Evolutionary conservation across 2,113 vertebrate species (phyloP).

Genomic region (Antennarius striatus): DNA sequence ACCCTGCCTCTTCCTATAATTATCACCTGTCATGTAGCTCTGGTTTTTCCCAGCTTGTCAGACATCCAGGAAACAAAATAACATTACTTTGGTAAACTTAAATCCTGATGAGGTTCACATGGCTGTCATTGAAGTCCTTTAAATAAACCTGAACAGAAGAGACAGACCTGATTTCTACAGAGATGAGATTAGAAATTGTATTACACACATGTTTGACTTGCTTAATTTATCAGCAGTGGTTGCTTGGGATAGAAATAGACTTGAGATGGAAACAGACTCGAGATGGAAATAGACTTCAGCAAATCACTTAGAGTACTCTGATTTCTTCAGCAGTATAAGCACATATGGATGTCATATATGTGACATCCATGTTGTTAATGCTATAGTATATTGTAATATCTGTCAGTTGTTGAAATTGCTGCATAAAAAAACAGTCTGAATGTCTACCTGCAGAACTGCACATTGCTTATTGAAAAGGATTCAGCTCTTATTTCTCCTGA

Average conservation of each 20-base stretch:
- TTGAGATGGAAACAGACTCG: constrained; percentile 18
- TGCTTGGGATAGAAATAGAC: constrained; percentile 31
- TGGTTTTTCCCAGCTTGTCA: constrained; percentile 12
- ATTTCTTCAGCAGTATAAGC: background rate
- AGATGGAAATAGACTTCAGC: constrained; percentile 30
- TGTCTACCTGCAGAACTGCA: constrained; percentile 3
- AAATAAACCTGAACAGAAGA: constrained; percentile 1
- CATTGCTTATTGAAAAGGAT: constrained; percentile 26
- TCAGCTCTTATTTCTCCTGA: constrained; percentile 23
- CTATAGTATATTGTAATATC: too few relatives aligned
- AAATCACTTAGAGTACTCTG: constrained; percentile 22
- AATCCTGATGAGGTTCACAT: background rate
- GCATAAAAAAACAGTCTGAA: too few relatives aligned
- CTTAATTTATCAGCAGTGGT: constrained; percentile 16
- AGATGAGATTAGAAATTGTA: constrained; percentile 24
- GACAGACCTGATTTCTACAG: constrained; percentile 4
- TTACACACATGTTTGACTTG: constrained; percentile 16
- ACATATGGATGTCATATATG: too few relatives aligned
- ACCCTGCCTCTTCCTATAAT: constrained; percentile 45
- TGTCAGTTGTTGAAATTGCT: too few relatives aligned
- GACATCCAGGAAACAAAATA: constrained; percentile 18
- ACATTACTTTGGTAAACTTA: constrained; percentile 12
- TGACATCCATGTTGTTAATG: too few relatives aligned
- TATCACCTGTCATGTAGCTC: constrained; percentile 33
- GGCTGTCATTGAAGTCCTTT: background rate